These are phyloP conservation scores for Lasioglossum albipes DNA, from an alignment of 1,140 invertebrate genomes.

Conservation along the genomic window DNA sequence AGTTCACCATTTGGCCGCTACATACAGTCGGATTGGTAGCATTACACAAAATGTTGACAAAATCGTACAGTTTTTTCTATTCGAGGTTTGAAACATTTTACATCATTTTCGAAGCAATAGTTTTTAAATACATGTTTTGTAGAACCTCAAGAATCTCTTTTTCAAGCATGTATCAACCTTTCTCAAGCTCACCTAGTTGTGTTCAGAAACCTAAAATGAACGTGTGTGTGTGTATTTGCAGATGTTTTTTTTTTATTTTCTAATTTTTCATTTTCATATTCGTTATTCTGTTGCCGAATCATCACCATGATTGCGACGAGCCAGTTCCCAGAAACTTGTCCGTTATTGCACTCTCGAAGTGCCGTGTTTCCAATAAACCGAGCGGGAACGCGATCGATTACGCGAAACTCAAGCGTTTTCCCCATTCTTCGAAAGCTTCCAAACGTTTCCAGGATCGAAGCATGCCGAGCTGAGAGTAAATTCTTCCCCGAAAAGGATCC, in stretches of 20 bases:
- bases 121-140: too few relatives aligned
- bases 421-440: not conserved
- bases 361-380: conserved; percentile 27
- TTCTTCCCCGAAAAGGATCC: not conserved
- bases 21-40: too few relatives aligned
- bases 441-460: conserved; percentile 17
- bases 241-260: not conserved
- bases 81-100: too few relatives aligned
- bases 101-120: too few relatives aligned
- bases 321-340: not conserved
- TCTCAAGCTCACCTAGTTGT: too few relatives aligned
- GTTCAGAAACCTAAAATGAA: too few relatives aligned
- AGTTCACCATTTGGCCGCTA: too few relatives aligned
- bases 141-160: too few relatives aligned
- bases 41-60: too few relatives aligned
- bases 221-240: not conserved
- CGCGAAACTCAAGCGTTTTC: conserved; percentile 22
- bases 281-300: not conserved
- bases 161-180: too few relatives aligned
- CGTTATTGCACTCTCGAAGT: conserved; percentile 6
- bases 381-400: conserved; percentile 23
- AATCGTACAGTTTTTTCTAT: too few relatives aligned
- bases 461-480: conserved; percentile 26
- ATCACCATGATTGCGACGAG: not conserved
- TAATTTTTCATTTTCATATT: not conserved